Percentiles rank a stretch among this genome's conserved stretches.
These are phyloP conservation scores for Dipodomys stephensi DNA, from an alignment of 2,113 vertebrate species.

Conservation along the genomic window DNA sequence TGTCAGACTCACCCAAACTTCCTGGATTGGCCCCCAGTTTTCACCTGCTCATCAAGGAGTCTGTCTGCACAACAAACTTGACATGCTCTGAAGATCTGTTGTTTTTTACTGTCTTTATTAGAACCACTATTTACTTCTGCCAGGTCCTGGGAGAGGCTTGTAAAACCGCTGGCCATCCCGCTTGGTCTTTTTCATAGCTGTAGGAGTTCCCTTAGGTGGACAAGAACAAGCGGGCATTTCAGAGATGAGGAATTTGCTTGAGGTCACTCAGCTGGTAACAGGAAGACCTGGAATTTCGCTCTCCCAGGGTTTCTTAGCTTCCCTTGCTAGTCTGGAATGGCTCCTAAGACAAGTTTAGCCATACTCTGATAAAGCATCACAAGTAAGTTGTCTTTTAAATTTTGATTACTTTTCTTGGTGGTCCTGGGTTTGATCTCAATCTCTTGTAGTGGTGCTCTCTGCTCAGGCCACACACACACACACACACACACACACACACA, in stretches of 20 bases:
- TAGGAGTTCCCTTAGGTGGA: background rate
- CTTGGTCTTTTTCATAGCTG: background rate
- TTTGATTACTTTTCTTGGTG: too few relatives aligned
- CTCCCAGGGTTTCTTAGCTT: background rate
- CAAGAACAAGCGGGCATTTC: background rate
- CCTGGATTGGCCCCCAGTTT: background rate
- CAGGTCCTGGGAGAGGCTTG: background rate
- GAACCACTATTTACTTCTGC: background rate
- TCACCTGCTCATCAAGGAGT: background rate
- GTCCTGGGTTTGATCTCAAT: too few relatives aligned
- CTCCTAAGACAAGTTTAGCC: background rate
- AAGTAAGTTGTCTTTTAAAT: background rate
- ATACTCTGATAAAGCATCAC: background rate
- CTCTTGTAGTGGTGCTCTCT: too few relatives aligned
- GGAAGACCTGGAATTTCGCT: background rate
- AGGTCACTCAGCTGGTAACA: background rate
- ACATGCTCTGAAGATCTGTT: background rate
- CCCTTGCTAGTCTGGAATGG: background rate
- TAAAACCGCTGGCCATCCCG: background rate
- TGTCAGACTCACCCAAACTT: background rate
- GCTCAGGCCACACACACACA: too few relatives aligned
- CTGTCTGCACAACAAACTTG: background rate
- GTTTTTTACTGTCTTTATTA: background rate
- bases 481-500: too few relatives aligned
- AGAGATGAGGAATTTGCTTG: background rate